Percentiles rank a stretch among this genome's conserved stretches.
phyloP scores from a whole-genome alignment of 2,888 invertebrate species.

The Mongoloraphidia duomilia region DNA sequence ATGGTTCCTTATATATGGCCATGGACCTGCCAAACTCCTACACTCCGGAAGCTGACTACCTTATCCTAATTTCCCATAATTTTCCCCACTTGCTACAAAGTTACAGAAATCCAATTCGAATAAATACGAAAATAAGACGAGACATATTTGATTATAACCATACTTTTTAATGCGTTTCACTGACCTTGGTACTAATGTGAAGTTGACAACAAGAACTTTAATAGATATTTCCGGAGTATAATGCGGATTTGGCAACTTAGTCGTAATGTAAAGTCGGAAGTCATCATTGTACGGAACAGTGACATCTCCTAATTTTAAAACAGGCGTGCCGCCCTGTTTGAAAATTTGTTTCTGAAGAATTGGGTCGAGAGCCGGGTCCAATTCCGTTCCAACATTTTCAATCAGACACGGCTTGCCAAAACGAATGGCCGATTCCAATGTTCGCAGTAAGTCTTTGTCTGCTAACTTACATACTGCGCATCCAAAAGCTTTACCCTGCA shows the following conservation, averaged over 20 bases:
- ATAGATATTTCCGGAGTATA: slow-evolving; percentile 79
- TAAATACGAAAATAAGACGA: no score
- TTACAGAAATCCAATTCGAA: no score
- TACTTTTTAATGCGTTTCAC: background rate
- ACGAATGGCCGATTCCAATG: slow-evolving; percentile 54
- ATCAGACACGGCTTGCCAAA: slow-evolving; percentile 63
- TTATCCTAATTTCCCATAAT: no score
- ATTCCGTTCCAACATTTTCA: slow-evolving; percentile 71
- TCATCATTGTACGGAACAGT: slow-evolving; percentile 64
- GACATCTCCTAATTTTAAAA: slow-evolving; percentile 74
- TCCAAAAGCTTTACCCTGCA: slow-evolving; percentile 52
- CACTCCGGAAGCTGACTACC: no score
- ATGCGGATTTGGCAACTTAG: slow-evolving; percentile 76
- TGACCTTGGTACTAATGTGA: slow-evolving; percentile 70
- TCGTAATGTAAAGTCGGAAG: slow-evolving; percentile 76
- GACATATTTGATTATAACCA: no score
- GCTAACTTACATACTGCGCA: slow-evolving; percentile 55
- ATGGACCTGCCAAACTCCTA: no score
- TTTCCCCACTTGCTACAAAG: no score
- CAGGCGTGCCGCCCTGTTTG: slow-evolving; percentile 56
- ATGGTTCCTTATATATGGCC: no score
- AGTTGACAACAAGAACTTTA: slow-evolving; percentile 76
- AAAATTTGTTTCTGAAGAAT: slow-evolving; percentile 67
- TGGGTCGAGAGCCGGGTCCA: slow-evolving; percentile 78
- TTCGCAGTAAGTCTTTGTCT: slow-evolving; percentile 53